These are phyloP conservation scores for Phrynosoma platyrhinos DNA, from an alignment of 2,113 vertebrate genomes.

Conservation along the genomic window DNA sequence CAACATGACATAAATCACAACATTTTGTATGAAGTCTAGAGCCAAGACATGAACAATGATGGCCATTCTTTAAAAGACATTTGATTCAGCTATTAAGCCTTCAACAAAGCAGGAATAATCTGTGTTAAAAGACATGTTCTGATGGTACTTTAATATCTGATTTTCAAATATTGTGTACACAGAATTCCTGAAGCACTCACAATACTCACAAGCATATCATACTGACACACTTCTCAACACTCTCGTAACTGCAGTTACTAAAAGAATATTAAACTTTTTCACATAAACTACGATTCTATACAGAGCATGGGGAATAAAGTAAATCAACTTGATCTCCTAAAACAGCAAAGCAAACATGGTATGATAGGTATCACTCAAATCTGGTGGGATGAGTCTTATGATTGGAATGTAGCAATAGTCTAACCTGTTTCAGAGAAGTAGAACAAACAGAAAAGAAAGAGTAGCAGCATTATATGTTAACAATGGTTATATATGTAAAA, in stretches of 20 bases:
- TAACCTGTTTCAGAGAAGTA: no score
- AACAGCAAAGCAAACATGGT: no score
- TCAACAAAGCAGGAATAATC: background rate
- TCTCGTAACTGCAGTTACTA: background rate
- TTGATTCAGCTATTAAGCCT: background rate
- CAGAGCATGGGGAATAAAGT: no score
- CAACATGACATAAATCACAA: constrained; percentile 51
- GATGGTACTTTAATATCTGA: background rate
- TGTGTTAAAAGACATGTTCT: background rate
- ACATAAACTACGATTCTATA: no score
- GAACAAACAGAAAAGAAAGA: no score
- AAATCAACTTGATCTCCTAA: no score
- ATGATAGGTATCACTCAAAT: no score
- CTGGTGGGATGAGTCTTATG: no score
- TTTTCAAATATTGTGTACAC: background rate
- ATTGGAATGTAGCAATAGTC: no score
- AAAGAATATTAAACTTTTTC: background rate
- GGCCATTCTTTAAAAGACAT: background rate
- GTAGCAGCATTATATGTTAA: no score
- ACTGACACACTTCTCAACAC: constrained; percentile 8
- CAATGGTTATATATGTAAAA: no score
- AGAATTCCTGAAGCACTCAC: background rate
- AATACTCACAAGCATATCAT: background rate
- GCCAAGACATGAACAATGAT: constrained; percentile 30
- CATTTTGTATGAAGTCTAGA: constrained; percentile 46